Base-by-base conservation (phyloP, 2,797 vertebrate species). In the Halcyon leucocephala region DNA sequence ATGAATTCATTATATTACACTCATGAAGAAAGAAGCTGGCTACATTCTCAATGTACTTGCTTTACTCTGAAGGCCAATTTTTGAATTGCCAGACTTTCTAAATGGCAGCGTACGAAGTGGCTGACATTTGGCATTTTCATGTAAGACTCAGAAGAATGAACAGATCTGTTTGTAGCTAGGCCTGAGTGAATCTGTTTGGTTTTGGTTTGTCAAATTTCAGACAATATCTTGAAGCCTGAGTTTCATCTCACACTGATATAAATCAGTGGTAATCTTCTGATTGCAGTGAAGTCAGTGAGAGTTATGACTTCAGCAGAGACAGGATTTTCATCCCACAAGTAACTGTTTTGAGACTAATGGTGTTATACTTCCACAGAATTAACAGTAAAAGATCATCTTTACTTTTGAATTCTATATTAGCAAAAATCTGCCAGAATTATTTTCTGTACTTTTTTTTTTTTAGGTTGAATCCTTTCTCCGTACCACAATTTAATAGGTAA, bases 141-240 rank as follows among this genome's bases (percentile, higher is more conserved):
- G 26, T 49, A 74, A 44, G 42, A 46, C 67, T 73, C 74, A 61
- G 52, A 93, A 77, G 64, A 89, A 82, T 28, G 37, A 95, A 74
- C 61, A 91, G 21, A 57, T 89, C 61, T 80, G 31, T 73, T 67
- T 54, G 64, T 22, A 73, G 31, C 28, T 70, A 39, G 70, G 74
- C 28, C 71, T 74, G 44, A 60, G 42, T 42, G 33, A 89, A 91
- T 41, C 44, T 77, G 20, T 64, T 94, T 2, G 1, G 28, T 78
- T 95, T 93, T 58, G 44, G 19, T 74, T 87, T 93, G 81, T 94
- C 37, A 81, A 35, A 82, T 71, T 93, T 80, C 49, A 83, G 84
- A 92, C 37, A 54, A 29, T 77, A 41, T 61, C 41, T 73, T 64
- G 33, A 84, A 85, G 24, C 5, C 33, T 28, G 37, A 81, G 37